These are phyloP conservation scores for Cololabis saira DNA, from an alignment of 2,113 vertebrate genomes.

Conservation along the genomic window DNA sequence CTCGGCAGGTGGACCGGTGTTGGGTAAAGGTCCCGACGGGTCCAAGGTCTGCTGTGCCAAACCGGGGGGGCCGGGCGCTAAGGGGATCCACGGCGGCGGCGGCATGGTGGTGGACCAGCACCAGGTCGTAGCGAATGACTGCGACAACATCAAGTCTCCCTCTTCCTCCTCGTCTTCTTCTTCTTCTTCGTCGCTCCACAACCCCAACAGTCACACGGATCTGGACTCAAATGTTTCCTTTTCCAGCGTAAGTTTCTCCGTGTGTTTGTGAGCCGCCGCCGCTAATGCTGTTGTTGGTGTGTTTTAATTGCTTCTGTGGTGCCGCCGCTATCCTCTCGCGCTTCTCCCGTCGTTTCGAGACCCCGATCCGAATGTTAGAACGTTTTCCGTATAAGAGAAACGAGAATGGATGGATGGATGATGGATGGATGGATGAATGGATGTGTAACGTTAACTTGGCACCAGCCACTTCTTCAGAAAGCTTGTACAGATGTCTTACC, in stretches of 20 bases:
- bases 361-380: slow-evolving; percentile 49
- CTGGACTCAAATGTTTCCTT: slow-evolving; percentile 96
- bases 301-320: slow-evolving; percentile 64
- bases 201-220: slow-evolving; percentile 88
- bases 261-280: slow-evolving; percentile 73
- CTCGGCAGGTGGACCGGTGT: slow-evolving; percentile 66
- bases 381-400: no score
- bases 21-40: slow-evolving; percentile 90
- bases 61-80: slow-evolving; percentile 87
- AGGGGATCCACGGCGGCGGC: slow-evolving; percentile 82
- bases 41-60: slow-evolving; percentile 89
- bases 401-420: slow-evolving; percentile 21
- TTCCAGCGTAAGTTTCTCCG: slow-evolving; percentile 93
- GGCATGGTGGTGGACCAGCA: slow-evolving; percentile 93
- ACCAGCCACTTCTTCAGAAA: slow-evolving; percentile 41
- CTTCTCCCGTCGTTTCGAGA: slow-evolving; percentile 26
- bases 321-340: slow-evolving; percentile 47
- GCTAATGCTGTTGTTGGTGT: slow-evolving; percentile 68
- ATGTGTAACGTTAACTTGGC: slow-evolving; percentile 32
- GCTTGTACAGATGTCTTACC: slow-evolving; percentile 59
- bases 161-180: slow-evolving; percentile 80
- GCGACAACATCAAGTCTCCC: slow-evolving; percentile 92
- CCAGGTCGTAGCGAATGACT: slow-evolving; percentile 93
- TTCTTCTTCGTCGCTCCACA: slow-evolving; percentile 90
- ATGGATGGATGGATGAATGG: slow-evolving; percentile 9